These are phyloP conservation scores for Eristalis pertinax DNA, from an alignment of 2,888 invertebrate genomes.

Conservation along the genomic window DNA sequence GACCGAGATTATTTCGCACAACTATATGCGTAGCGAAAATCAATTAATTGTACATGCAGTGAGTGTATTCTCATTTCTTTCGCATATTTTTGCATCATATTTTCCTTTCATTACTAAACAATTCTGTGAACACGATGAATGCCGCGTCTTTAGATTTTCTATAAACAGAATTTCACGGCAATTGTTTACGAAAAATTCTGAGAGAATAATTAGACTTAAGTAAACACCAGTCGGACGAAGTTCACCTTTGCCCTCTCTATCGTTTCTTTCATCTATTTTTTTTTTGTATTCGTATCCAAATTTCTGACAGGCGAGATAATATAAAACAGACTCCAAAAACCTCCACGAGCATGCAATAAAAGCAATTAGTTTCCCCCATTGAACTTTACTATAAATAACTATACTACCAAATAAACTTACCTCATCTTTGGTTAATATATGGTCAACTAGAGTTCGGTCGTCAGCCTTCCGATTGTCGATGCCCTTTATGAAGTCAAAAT, in stretches of 20 bases:
- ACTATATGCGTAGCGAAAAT: not conserved
- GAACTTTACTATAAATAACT: conserved; percentile 31
- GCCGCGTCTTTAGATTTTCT: not conserved
- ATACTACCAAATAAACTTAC: conserved; percentile 74
- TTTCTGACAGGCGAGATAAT: not conserved
- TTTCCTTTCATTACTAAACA: not conserved
- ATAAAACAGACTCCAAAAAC: conserved; percentile 12
- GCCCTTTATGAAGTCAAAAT: conserved; percentile 96
- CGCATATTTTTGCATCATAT: not conserved
- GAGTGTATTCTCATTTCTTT: not conserved
- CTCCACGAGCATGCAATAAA: conserved; percentile 2
- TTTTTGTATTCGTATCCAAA: not conserved
- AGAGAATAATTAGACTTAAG: conserved; percentile 10
- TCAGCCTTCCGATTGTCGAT: conserved; percentile 96
- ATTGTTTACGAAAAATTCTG: conserved; percentile 26
- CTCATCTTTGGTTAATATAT: conserved; percentile 90
- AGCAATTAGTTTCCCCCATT: not conserved
- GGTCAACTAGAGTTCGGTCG: conserved; percentile 96
- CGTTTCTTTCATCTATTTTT: too few relatives aligned
- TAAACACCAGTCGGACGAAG: not conserved
- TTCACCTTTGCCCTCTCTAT: conserved; percentile 7
- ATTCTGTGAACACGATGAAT: not conserved
- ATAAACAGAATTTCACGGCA: conserved; percentile 7
- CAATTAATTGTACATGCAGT: not conserved
- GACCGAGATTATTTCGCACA: conserved; percentile 1